These are phyloP conservation scores for Cataglyphis hispanica DNA, from an alignment of 1,140 invertebrate genomes.

Conservation along the genomic window DNA sequence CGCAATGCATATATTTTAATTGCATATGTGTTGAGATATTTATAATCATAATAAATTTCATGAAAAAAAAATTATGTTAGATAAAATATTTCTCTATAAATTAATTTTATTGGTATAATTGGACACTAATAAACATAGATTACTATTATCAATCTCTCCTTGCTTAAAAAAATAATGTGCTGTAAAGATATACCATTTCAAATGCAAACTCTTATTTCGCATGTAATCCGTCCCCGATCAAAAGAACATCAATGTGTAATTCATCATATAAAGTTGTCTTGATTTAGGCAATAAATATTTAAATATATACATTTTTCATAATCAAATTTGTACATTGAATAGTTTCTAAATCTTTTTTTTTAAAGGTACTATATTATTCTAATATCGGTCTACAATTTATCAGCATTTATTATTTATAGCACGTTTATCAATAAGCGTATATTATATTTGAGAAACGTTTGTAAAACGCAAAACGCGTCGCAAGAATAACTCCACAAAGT, in stretches of 20 bases:
- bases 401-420: slow-evolving; percentile 20
- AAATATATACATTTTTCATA: slow-evolving; percentile 11
- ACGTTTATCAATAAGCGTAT: slow-evolving; percentile 3
- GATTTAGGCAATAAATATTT: slow-evolving; percentile 25
- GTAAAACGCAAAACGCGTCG: slow-evolving; percentile 7
- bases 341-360: slow-evolving; percentile 7
- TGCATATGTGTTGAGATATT: neutral
- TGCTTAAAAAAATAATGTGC: neutral
- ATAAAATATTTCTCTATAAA: neutral
- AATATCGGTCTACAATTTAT: slow-evolving; percentile 15
- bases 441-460: slow-evolving; percentile 12
- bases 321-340: slow-evolving; percentile 29
- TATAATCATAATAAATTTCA: slow-evolving; percentile 10
- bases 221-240: slow-evolving; percentile 58
- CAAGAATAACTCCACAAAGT: slow-evolving; percentile 16
- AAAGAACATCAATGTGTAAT: slow-evolving; percentile 25
- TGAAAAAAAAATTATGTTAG: slow-evolving; percentile 2
- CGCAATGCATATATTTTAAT: neutral
- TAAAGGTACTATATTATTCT: slow-evolving; percentile 49
- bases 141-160: neutral
- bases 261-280: slow-evolving; percentile 32
- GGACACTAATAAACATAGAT: neutral
- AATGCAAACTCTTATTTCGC: slow-evolving; percentile 16
- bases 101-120: slow-evolving; percentile 26
- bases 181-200: neutral